Percentiles rank a stretch among this genome's conserved stretches.
Evolutionary conservation across 2,888 invertebrate genomes (phyloP).

Genomic region (Diaperis boleti): DNA sequence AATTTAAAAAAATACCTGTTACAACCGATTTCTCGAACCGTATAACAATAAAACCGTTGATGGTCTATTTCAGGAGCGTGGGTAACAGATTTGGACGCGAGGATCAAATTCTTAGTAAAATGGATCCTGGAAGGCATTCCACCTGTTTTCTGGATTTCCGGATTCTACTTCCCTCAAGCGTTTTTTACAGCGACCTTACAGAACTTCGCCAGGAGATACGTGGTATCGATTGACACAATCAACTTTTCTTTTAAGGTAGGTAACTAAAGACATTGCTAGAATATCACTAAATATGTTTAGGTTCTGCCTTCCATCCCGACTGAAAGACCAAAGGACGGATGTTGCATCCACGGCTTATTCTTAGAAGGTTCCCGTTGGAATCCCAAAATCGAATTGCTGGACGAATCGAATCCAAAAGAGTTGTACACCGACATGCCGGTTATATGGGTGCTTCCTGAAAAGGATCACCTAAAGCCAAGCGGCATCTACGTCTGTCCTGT

Average conservation of each 20-base stretch:
- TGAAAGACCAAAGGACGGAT: constrained; percentile 71
- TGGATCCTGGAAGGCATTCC: constrained; percentile 81
- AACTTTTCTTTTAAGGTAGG: constrained; percentile 73
- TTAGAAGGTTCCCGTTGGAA: constrained; percentile 87
- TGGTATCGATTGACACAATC: constrained; percentile 81
- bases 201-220: constrained; percentile 83
- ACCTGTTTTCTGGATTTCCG: constrained; percentile 84
- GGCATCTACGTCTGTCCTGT: constrained; percentile 74
- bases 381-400: constrained; percentile 67
- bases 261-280: background rate
- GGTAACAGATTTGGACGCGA: constrained; percentile 74
- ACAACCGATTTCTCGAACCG: too few species aligned
- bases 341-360: constrained; percentile 76
- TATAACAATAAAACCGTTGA: background rate
- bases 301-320: constrained; percentile 66
- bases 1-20: too few species aligned
- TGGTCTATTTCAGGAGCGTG: constrained; percentile 75
- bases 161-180: constrained; percentile 88
- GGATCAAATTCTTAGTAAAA: constrained; percentile 73
- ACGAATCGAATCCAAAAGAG: constrained; percentile 76
- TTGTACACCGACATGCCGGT: constrained; percentile 80
- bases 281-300: constrained; percentile 58
- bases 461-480: constrained; percentile 69
- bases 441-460: constrained; percentile 78
- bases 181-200: constrained; percentile 86